Percentiles rank a stretch among this genome's conserved stretches.
Evolutionary conservation across 2,888 invertebrate species (phyloP).

Genomic region (Pocota personata): DNA sequence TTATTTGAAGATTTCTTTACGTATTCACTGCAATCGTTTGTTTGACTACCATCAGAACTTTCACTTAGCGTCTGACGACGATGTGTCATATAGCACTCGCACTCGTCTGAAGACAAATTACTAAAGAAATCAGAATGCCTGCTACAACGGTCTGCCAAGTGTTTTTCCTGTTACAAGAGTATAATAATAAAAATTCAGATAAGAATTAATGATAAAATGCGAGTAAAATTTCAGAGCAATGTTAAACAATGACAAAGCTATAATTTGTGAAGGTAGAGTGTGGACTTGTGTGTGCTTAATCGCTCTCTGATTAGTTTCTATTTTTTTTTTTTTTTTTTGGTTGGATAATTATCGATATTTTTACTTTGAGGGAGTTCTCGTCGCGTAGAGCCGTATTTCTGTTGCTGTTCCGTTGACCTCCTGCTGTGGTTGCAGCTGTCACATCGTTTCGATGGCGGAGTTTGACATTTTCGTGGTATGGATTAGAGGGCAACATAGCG

Average conservation of each 20-base stretch:
- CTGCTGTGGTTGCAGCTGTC: conserved; percentile 32
- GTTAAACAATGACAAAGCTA: conserved; percentile 27
- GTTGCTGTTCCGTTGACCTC: background rate
- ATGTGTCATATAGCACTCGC: conserved; percentile 40
- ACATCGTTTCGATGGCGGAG: conserved; percentile 50
- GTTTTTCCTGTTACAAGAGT: conserved; percentile 27
- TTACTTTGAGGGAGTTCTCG: conserved; percentile 27
- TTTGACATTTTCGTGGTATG: conserved; percentile 51
- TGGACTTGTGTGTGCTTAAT: background rate
- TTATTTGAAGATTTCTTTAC: conserved; percentile 13
- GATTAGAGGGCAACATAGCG: conserved; percentile 30
- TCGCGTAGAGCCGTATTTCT: background rate
- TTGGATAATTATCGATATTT: conserved; percentile 37
- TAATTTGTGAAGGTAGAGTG: background rate
- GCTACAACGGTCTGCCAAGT: background rate
- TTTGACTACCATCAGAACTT: conserved; percentile 58
- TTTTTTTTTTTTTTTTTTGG: background rate
- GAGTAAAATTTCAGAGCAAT: background rate
- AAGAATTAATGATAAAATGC: conserved; percentile 32
- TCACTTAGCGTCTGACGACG: conserved; percentile 41
- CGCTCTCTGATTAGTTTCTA: background rate
- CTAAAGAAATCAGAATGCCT: conserved; percentile 31
- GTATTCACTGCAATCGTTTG: conserved; percentile 28
- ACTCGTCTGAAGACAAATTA: conserved; percentile 20
- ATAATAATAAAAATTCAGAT: conserved; percentile 22